Evolutionary conservation across 2,113 vertebrate genomes (phyloP), one percentile per base, ranked within the genome.

Genomic region (Atlantisia rogersi): DNA sequence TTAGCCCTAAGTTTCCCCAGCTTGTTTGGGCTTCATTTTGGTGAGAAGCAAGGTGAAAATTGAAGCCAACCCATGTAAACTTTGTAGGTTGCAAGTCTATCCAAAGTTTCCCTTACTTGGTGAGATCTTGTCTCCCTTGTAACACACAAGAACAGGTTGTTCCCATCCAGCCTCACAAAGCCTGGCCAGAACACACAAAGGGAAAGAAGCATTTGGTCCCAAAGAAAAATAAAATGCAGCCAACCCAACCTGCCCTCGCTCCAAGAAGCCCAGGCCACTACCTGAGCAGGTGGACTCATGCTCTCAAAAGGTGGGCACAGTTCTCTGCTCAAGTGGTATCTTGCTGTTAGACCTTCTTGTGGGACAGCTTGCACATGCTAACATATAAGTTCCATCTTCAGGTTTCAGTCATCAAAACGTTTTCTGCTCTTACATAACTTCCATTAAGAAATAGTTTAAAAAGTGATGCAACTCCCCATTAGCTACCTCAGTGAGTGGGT

Each of bases 261-360:
- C n/a, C 12, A 25, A 59, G 80, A 37, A 55, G 19, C 44, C 39
- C 28, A 12, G 40, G 48, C 32, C 11, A 12, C 15, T 17, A 55
- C 28, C 29, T 4, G 3, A 20, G 13, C 19, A 22, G 0, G 0
- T 15, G 9, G 32, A 29, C 9, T 4, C 6, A 2, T 11, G 32
- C 9, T 3, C 11, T 3, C 12, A 11, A 17, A 10, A 6, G 17
- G 32, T 5, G 12, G 26, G 24, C 50, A 25, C 3, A 1, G 40
- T 50, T 39, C 46, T 73, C 1, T 0, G 12, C 19, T n/a, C 26
- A 22, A 31, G 5, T 13, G 48, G 9, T 46, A 25, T 40, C 28
- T 56, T 28, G 26, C 37, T 31, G 4, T 39, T 60, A n/a, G 12
- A 65, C 53, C 16, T 20, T 12, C 16, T 17, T 12, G 48, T n/a